A percentile compares a stretch with the other conserved stretches of the same genome.
Evolutionary conservation across 2,888 invertebrate species (phyloP).

Genomic region (Tribolium freemani): DNA sequence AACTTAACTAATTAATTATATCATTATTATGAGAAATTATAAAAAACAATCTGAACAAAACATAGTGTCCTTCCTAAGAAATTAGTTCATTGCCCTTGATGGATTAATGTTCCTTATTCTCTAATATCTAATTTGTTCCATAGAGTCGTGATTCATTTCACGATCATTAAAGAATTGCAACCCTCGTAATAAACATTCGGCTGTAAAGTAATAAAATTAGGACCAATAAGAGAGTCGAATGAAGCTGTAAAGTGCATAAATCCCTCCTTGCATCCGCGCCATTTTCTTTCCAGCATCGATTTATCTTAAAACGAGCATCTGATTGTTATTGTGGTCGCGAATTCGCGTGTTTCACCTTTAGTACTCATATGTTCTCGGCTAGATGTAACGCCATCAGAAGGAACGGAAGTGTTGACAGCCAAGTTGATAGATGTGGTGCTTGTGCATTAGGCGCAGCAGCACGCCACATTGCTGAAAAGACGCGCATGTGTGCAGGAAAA

Average conservation of each 20-base stretch:
- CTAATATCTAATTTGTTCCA: not conserved
- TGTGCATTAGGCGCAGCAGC: slow-evolving; percentile 39
- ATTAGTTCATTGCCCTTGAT: not conserved
- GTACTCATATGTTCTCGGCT: not conserved
- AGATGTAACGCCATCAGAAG: slow-evolving; percentile 29
- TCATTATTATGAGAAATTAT: no score
- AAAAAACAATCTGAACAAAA: no score
- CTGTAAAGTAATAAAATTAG: not conserved
- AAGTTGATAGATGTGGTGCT: slow-evolving; percentile 47
- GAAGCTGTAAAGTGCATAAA: not conserved
- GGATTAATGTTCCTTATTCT: not conserved
- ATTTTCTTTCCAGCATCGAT: slow-evolving; percentile 2
- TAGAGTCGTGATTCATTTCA: not conserved
- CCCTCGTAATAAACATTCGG: not conserved
- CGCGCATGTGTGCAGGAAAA: slow-evolving; percentile 18
- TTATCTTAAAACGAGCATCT: slow-evolving; percentile 17
- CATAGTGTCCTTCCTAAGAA: no score
- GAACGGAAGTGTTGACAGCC: slow-evolving; percentile 48
- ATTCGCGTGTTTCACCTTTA: slow-evolving; percentile 33
- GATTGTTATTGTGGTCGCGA: slow-evolving; percentile 27
- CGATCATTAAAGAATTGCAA: not conserved
- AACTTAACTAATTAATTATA: no score
- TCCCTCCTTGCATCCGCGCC: not conserved
- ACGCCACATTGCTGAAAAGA: slow-evolving; percentile 21
- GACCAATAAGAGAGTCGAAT: not conserved